phyloP scores from a whole-genome alignment of 2,888 invertebrate species.

The Ditylenchus weischeri region DNA sequence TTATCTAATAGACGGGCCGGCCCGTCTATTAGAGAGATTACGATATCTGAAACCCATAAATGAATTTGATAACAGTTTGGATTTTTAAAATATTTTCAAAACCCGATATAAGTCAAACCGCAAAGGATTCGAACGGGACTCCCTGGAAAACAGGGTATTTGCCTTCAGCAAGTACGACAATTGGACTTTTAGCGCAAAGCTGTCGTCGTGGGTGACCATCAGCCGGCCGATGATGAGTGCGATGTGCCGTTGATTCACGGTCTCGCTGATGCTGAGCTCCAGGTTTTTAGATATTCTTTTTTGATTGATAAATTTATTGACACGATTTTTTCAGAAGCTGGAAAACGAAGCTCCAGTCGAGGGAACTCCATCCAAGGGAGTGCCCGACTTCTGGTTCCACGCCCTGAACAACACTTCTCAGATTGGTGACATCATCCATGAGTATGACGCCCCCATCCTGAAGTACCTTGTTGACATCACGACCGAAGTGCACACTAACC shows the following conservation, averaged over 20 bases:
- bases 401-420: conserved; percentile 86
- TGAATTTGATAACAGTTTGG: too few species aligned
- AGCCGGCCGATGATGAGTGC: conserved; percentile 84
- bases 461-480: conserved; percentile 48
- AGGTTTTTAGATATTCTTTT: conserved; percentile 23
- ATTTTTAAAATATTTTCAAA: too few species aligned
- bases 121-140: too few species aligned
- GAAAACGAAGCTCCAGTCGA: conserved; percentile 25
- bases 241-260: conserved; percentile 72
- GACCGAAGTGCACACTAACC: conserved; percentile 35
- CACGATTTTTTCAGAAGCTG: conserved; percentile 29
- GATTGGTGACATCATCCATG: conserved; percentile 74
- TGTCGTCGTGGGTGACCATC: conserved; percentile 69
- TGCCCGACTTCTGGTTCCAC: conserved; percentile 92
- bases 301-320: neutral
- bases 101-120: too few species aligned
- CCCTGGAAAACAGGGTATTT: neutral
- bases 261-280: conserved; percentile 33
- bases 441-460: conserved; percentile 52
- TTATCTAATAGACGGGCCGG: too few species aligned
- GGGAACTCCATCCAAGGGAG: conserved; percentile 65
- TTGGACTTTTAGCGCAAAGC: conserved; percentile 59
- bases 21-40: too few species aligned
- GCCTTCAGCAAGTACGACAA: conserved; percentile 4
- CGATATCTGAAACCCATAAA: too few species aligned